These are phyloP conservation scores for Anableps anableps DNA, from an alignment of 2,797 vertebrate genomes.

Conservation along the genomic window DNA sequence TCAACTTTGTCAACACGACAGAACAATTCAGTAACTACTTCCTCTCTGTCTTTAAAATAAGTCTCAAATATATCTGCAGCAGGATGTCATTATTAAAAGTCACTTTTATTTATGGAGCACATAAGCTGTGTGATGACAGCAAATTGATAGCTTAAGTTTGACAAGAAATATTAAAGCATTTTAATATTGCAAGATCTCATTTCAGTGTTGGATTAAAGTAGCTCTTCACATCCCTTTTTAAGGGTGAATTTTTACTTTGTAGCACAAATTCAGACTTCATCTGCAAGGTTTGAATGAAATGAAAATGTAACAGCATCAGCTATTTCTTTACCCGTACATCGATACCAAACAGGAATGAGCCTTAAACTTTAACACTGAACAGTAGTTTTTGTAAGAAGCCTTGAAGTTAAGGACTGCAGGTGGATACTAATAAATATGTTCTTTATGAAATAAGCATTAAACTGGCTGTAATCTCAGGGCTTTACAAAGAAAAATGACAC, in stretches of 20 bases:
- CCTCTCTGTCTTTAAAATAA: background rate
- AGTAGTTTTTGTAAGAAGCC: conserved; percentile 3
- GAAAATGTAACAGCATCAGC: conserved; percentile 26
- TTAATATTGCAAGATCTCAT: background rate
- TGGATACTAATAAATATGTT: background rate
- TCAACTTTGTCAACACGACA: background rate
- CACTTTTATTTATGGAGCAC: background rate
- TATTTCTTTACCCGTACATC: conserved; percentile 27
- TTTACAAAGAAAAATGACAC: conserved; percentile 10
- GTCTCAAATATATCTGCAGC: background rate
- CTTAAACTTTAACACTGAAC: conserved; percentile 16
- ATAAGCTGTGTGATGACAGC: background rate
- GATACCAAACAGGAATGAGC: conserved; percentile 24
- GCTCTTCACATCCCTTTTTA: background rate
- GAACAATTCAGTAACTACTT: background rate
- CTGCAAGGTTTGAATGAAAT: conserved; percentile 14
- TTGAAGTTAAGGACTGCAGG: background rate
- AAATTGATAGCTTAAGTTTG: background rate
- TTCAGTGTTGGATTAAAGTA: background rate
- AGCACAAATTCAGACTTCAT: conserved; percentile 22
- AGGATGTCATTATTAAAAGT: background rate
- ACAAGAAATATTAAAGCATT: background rate
- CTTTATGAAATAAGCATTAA: conserved; percentile 1
- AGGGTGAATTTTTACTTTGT: conserved; percentile 8
- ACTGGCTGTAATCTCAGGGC: background rate